Evolutionary conservation across 1,140 invertebrate genomes (phyloP).

Genomic region (Drosophila punjabiensis): DNA sequence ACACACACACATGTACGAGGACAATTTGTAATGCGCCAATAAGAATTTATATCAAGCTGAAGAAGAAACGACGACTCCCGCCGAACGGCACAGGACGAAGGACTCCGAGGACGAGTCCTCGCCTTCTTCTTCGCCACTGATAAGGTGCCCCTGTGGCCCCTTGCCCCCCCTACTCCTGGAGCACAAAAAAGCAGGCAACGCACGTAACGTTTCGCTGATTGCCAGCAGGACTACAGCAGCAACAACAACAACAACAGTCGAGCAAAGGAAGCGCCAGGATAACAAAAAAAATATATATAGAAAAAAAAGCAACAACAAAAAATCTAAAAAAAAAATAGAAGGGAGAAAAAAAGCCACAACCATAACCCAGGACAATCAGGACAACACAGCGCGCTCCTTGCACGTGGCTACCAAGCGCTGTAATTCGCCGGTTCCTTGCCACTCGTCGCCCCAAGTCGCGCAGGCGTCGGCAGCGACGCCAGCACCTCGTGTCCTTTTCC

Average conservation of each 20-base stretch:
- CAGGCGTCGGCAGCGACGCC: conserved; percentile 69
- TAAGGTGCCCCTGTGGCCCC: conserved; percentile 28
- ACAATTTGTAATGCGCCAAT: conserved; percentile 84
- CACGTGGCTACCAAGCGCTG: conserved; percentile 69
- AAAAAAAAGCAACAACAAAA: conserved; percentile 4
- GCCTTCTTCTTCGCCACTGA: conserved; percentile 45
- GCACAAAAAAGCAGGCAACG: conserved; percentile 34
- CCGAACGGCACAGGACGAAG: conserved; percentile 42
- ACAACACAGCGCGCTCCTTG: conserved; percentile 21
- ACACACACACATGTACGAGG: conserved; percentile 39
- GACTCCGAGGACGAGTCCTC: conserved; percentile 43
- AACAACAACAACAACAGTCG: background rate
- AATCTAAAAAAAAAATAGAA: background rate
- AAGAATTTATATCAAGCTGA: conserved; percentile 82
- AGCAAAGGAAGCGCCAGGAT: conserved; percentile 8
- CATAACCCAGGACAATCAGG: conserved; percentile 35
- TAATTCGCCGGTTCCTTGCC: conserved; percentile 71
- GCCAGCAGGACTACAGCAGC: conserved; percentile 37
- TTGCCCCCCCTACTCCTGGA: conserved; percentile 1
- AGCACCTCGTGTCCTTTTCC: conserved; percentile 33
- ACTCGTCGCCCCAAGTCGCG: conserved; percentile 45
- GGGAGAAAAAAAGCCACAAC: conserved; percentile 8
- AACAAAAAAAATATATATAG: background rate
- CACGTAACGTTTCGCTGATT: conserved; percentile 51
- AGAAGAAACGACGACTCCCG: conserved; percentile 43